Evolutionary conservation across 2,888 invertebrate species (phyloP), one percentile per base, ranked within the genome.

Genomic region (Drosophila antonietae): DNA sequence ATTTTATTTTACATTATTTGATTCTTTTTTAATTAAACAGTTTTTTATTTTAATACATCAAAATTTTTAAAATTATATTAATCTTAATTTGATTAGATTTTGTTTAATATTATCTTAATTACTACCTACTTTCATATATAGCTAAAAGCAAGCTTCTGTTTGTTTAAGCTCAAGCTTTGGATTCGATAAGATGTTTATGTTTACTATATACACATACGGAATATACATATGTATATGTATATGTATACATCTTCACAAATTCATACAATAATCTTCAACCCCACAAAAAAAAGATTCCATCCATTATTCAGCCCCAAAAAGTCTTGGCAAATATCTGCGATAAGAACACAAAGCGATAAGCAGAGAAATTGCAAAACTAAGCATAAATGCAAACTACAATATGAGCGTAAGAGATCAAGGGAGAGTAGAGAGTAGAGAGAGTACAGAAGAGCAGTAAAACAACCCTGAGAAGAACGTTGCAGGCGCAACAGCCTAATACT

Each of bases 301-400:
- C 1, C 20, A 23, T 8, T 14, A 15, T 14, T 37, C 37, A 31
- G 28, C 43, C 28, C 59, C 20, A 3, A 47, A 64, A 33, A n/a
- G 4, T 2, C 4, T 39, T 52, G 7, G 10, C 43, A 51, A 33
- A 61, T n/a, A 60, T 46, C 20, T 49, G 9, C 18, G 33, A 43
- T 51, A 35, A 20, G 33, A 28, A 44, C 12, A 10, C n/a, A 15
- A 15, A 9, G n/a, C n/a, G 44, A 53, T 14, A 43, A 10, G 64
- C 62, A 23, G 68, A 35, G 46, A 49, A 77, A 61, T 78, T 68
- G 78, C 75, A 65, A 65, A 73, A 57, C 62, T 63, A 62, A 73
- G 69, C 76, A 72, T 15, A 63, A 58, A 51, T 43, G 23, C n/a
- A 14, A 15, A 10, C 53, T 2, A 61, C 20, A 31, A 52, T 35